Conservation (phyloP, 2,113 vertebrate genomes). For the Struthidea cinerea region DNA sequence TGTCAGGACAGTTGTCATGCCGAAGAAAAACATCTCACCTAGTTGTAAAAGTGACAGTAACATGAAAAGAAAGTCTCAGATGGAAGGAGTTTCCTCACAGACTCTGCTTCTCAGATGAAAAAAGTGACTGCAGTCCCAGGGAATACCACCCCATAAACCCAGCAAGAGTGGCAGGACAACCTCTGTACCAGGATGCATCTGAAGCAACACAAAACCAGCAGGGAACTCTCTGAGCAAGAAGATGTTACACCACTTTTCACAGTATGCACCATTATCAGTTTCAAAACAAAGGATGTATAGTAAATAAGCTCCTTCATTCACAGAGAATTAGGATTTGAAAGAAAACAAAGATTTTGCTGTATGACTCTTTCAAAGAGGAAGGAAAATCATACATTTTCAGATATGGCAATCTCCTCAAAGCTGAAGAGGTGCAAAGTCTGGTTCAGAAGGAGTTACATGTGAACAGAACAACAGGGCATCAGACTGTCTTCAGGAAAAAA, state of each 20-base stretch:
- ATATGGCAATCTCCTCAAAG: neutral
- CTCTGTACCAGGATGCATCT: neutral
- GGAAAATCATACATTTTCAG: neutral
- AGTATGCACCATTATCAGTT: neutral
- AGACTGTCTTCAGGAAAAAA: neutral
- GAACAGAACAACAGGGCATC: neutral
- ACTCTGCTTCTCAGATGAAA: neutral
- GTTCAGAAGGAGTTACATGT: neutral
- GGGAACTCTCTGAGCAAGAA: neutral
- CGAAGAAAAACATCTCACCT: constrained; percentile 37
- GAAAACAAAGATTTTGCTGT: neutral
- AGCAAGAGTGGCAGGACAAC: neutral
- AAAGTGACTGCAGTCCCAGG: neutral
- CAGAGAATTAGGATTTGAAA: neutral
- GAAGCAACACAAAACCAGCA: neutral
- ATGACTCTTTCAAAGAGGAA: neutral
- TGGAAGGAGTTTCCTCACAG: neutral
- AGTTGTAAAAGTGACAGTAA: neutral
- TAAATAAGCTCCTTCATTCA: neutral
- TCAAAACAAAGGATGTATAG: neutral
- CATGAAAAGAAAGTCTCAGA: neutral
- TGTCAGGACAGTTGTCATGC: neutral
- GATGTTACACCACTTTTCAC: neutral
- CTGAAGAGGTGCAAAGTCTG: neutral
- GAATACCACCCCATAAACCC: neutral